Conservation (phyloP, 2,113 vertebrate genomes). For the Erythrocebus patas region DNA sequence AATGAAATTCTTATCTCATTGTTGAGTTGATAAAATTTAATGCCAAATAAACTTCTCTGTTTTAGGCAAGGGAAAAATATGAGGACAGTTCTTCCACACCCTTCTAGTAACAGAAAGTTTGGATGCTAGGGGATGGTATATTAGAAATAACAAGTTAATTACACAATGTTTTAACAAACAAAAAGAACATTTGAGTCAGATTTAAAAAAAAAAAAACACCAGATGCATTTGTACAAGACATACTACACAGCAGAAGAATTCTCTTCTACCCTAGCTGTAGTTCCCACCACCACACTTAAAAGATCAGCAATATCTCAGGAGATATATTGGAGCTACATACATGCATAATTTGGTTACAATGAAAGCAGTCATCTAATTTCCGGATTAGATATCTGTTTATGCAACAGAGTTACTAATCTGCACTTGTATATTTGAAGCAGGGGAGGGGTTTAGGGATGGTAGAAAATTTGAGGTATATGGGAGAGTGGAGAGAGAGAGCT, state of each 20-base stretch:
- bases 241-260: not conserved
- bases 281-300: not conserved
- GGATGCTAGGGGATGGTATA: not conserved
- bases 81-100: not conserved
- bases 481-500: not conserved
- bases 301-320: not conserved
- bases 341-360: not conserved
- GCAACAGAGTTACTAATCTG: not conserved
- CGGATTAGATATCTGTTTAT: not conserved
- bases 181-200: conserved; percentile 1
- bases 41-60: not conserved
- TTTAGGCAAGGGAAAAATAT: not conserved
- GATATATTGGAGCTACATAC: not conserved
- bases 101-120: not conserved
- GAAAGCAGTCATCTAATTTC: not conserved
- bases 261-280: not conserved
- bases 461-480: not conserved
- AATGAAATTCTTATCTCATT: not conserved
- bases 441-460: accelerated
- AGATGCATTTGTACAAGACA: not conserved
- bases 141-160: not conserved
- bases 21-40: not conserved
- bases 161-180: not conserved
- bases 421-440: not conserved
- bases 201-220: not conserved